phyloP scores from a whole-genome alignment of 1,140 invertebrate species.

The Thalassaphorura encarpata region DNA sequence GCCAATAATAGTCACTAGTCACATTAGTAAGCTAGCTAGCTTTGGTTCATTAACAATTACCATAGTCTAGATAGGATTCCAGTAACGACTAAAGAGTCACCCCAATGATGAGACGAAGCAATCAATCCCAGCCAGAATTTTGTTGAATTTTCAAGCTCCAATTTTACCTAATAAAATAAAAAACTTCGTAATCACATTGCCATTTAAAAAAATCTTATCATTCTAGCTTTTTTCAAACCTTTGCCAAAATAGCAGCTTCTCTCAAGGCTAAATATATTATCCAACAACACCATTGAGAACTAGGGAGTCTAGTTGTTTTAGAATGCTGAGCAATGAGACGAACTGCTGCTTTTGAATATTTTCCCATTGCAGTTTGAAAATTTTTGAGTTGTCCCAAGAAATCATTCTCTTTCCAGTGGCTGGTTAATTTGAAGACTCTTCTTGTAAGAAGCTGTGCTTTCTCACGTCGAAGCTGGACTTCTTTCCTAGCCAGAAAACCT shows the following conservation, averaged over 20 bases:
- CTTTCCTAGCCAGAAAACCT: slow-evolving; percentile 24
- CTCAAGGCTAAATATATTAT: slow-evolving; percentile 14
- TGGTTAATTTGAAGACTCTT: slow-evolving; percentile 14
- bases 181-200: neutral
- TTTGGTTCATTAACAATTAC: slow-evolving; percentile 13
- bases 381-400: neutral
- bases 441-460: slow-evolving; percentile 22
- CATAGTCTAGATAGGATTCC: slow-evolving; percentile 22
- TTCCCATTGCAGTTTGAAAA: slow-evolving; percentile 1
- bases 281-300: slow-evolving; percentile 20
- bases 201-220: neutral
- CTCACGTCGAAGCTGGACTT: slow-evolving; percentile 20
- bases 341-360: neutral
- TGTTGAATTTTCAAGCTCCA: slow-evolving; percentile 19
- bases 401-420: slow-evolving; percentile 20
- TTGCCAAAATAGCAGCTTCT: slow-evolving; percentile 19
- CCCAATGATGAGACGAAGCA: slow-evolving; percentile 23
- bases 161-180: slow-evolving; percentile 10
- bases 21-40: neutral
- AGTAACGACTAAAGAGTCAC: slow-evolving; percentile 25
- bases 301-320: neutral
- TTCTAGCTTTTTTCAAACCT: slow-evolving; percentile 10
- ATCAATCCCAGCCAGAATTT: slow-evolving; percentile 26
- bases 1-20: neutral
- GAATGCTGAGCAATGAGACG: neutral